These are phyloP conservation scores for Vespertilio murinus DNA, from an alignment of 2,797 vertebrate genomes.

Conservation along the genomic window DNA sequence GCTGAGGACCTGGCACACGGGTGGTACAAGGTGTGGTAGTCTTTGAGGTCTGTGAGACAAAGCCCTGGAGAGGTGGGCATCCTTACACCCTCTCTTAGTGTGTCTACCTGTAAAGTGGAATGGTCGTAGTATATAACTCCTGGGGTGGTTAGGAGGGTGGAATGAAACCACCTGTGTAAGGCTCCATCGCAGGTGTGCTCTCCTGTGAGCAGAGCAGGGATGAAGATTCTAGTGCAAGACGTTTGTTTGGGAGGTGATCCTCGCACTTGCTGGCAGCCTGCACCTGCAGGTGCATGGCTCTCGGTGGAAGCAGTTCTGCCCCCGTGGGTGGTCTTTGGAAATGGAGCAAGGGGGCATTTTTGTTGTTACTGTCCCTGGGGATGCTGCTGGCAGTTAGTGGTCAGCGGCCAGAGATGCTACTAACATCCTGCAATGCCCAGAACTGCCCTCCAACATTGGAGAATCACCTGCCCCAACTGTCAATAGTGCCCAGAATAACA, in stretches of 20 bases:
- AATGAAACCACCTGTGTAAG: neutral
- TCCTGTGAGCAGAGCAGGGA: neutral
- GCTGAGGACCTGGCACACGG: neutral
- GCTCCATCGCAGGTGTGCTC: neutral
- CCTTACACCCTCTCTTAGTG: neutral
- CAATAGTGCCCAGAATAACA: fast-evolving
- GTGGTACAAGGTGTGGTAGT: neutral
- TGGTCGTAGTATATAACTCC: neutral
- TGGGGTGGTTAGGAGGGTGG: neutral
- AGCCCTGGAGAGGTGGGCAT: neutral
- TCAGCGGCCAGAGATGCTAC: neutral
- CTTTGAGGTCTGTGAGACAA: neutral
- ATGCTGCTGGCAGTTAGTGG: neutral
- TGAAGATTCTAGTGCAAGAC: neutral
- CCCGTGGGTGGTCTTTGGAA: neutral
- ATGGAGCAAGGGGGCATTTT: neutral
- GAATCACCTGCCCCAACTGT: neutral
- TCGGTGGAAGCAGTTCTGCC: neutral
- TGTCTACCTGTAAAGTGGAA: neutral
- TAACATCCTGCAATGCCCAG: neutral
- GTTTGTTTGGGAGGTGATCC: neutral
- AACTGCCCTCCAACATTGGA: neutral
- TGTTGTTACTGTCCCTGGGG: neutral
- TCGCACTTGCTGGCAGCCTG: neutral
- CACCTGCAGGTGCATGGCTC: neutral